Base-by-base conservation (phyloP, 2,113 vertebrate species). In the Alligator sinensis region DNA sequence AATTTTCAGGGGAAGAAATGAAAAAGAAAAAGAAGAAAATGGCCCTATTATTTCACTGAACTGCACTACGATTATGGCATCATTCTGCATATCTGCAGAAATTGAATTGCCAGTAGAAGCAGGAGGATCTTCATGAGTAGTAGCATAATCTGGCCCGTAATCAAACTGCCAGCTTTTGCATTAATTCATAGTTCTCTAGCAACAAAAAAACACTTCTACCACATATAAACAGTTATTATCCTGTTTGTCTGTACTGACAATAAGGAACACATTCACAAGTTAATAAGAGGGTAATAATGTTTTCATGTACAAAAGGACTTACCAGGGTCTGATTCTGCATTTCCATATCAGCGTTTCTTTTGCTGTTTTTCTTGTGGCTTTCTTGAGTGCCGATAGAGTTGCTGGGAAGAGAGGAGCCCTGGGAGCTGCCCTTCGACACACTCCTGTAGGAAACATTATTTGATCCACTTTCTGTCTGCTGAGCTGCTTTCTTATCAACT, bases 391-490 rank as follows among this genome's bases (percentile, higher is more conserved):
- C 97, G 97, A 98, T 86, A 78, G 98, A 98, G 96, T 97, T 97
- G 94, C 95, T 25, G 1, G 97, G 96, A 86, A 98, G 97, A 92
- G 97, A 95, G 66, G 97, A 97, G 91, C 96, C 94, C 96, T 98
- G 98, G 89, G 97, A 97, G 96, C 96, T 98, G 97, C 98, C 98
- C 98, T 99, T 98, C 96, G 97, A 97, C 92, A 98, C 88, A n/a
- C 95, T 98, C 98, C 98, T 98, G 98, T 83, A 96, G 98, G 98
- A 98, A 98, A 98, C 90, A 97, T 97, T 96, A 98, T 98, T 98
- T 98, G 98, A 98, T 98, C 97, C 96, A 95, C 97, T 98, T 98
- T 98, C 98, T 95, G 96, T 97, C 97, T 96, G 97, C 95, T 89
- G 90, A 97, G 95, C 90, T 95, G 96, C 97, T 97, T 98, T 98